Base-by-base conservation (phyloP, 2,113 vertebrate species). In the Mionectes macconnelli region DNA sequence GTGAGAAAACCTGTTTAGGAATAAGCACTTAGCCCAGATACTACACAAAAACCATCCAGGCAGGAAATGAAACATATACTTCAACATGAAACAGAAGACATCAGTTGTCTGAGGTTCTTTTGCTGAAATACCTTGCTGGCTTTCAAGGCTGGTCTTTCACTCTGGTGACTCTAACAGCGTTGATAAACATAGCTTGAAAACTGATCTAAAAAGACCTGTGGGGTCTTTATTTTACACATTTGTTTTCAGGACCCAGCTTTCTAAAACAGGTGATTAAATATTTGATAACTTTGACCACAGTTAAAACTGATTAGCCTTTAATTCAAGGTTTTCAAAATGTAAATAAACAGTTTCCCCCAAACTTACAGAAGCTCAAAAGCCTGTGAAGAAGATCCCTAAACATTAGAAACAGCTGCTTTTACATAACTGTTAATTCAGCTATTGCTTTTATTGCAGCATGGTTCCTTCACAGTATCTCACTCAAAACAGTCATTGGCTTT, bases 111-210 rank as follows among this genome's bases (percentile, higher is more conserved):
- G 83, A 67, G 50, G 64, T 80, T 73, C 84, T 78, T 90, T 73
- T n/a, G 59, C 84, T 95, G 85, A 55, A 74, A 67, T 86, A 52
- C 67, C 25, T 85, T 69, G 40, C 59, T 80, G 35, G 56, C 72
- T 90, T 84, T 57, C 50, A 88, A 81, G 82, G 60, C 76, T 83
- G 81, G 12, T 31, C 85, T 88, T 94, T 88, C 63, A 79, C 62
- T 84, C 35, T 42, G 55, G 30, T 75, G 63, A 45, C 78, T 83
- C 70, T 74, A n/a, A 31, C 31, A 35, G 19, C 45, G 79, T 92
- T 90, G 93, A 84, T 92, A 93, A 95, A 91, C 70, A 60, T 6
- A 68, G 49, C 53, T 82, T 85, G 76, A 91, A 91, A 95, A 84
- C 52, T 60, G 81, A 89, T 78, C 80, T 84, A 50, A 80, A 92